Percentiles rank a stretch among this genome's conserved stretches.
These are phyloP conservation scores for Agrotis clavis DNA, from an alignment of 2,888 invertebrate genomes.

Conservation along the genomic window DNA sequence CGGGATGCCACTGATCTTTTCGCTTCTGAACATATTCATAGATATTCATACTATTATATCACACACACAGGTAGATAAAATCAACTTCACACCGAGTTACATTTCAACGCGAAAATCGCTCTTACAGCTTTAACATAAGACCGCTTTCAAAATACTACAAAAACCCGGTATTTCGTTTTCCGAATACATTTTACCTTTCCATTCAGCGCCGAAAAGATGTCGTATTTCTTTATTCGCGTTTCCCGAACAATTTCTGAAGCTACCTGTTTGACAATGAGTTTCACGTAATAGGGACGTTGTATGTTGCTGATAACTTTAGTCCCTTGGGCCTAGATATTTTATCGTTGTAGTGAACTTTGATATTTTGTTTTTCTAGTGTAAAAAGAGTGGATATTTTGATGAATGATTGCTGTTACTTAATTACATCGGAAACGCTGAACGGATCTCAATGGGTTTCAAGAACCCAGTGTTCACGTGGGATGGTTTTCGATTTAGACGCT, in stretches of 20 bases:
- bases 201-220: slow-evolving; percentile 5
- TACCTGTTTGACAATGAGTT: neutral
- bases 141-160: neutral
- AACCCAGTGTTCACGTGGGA: too few species aligned
- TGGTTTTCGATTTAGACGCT: too few species aligned
- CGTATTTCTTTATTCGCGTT: slow-evolving; percentile 21
- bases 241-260: slow-evolving; percentile 29
- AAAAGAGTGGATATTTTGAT: neutral
- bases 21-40: too few species aligned
- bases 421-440: too few species aligned
- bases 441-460: too few species aligned
- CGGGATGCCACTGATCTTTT: too few species aligned
- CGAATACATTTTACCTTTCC: neutral
- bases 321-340: slow-evolving; percentile 6
- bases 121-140: neutral
- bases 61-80: too few species aligned
- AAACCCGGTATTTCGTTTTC: neutral
- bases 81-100: neutral
- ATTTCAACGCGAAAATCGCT: neutral
- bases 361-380: neutral
- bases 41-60: too few species aligned
- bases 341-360: slow-evolving; percentile 11
- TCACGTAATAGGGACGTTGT: neutral
- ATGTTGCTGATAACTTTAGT: slow-evolving; percentile 21
- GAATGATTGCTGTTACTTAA: too few species aligned